Conservation (phyloP, 2,888 invertebrate species). For the Cecidostiba fungosa region DNA sequence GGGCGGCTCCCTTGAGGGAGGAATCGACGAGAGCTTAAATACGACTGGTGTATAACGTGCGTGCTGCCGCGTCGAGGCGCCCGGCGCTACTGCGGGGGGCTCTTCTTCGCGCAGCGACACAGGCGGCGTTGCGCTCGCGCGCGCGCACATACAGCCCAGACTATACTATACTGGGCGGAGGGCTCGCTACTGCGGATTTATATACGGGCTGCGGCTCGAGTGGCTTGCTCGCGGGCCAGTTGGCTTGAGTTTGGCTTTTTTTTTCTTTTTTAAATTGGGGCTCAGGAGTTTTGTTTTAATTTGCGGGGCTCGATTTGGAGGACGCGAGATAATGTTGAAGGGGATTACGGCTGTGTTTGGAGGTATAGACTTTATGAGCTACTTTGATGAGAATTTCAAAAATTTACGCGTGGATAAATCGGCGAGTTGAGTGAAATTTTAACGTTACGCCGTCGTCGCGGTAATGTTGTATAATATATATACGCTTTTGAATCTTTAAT, state of each 20-base stretch:
- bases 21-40: neutral
- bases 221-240: neutral
- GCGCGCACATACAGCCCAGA: constrained; percentile 6
- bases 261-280: neutral
- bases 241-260: neutral
- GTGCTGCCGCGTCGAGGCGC: constrained; percentile 73
- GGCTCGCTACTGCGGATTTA: neutral
- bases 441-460: no score
- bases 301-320: no score
- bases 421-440: neutral
- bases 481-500: no score
- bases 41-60: constrained; percentile 31
- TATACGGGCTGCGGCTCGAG: neutral
- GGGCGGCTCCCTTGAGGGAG: constrained; percentile 13
- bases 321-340: no score
- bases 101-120: neutral
- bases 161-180: constrained; percentile 4
- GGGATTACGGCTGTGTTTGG: no score
- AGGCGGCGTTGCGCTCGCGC: constrained; percentile 26
- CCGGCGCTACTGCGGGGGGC: constrained; percentile 72
- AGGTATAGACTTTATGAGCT: no score
- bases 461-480: no score
- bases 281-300: no score
- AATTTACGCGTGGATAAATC: neutral
- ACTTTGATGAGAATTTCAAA: no score